phyloP scores from a whole-genome alignment of 2,797 vertebrate genomes.

The Oreochromis mossambicus region DNA sequence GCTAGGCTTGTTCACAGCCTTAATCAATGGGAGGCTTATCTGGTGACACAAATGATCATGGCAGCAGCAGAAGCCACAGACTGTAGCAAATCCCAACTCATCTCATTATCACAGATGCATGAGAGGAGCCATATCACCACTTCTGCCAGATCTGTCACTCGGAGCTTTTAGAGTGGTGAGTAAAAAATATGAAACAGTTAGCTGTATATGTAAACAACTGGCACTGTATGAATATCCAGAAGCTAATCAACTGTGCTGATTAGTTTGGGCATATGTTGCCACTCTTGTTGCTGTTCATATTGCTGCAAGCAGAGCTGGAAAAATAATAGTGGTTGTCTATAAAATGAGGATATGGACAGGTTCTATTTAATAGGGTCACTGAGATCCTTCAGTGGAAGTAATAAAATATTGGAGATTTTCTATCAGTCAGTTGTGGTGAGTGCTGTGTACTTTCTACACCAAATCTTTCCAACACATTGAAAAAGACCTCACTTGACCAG shows the following conservation, averaged over 20 bases:
- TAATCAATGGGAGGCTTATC: slow-evolving; percentile 67
- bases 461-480: not conserved
- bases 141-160: slow-evolving; percentile 50
- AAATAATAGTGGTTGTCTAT: not conserved
- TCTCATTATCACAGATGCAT: slow-evolving; percentile 63
- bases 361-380: not conserved
- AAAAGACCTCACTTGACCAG: not conserved
- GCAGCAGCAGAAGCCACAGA: slow-evolving; percentile 60
- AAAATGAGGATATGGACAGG: not conserved
- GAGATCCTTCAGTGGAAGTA: not conserved
- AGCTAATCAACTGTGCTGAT: slow-evolving; percentile 36
- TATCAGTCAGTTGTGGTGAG: not conserved
- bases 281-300: not conserved
- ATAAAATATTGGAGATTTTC: not conserved
- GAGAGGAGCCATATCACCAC: slow-evolving; percentile 45
- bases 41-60: slow-evolving; percentile 55
- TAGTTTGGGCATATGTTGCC: slow-evolving; percentile 33
- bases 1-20: slow-evolving; percentile 49
- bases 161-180: slow-evolving; percentile 16
- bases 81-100: slow-evolving; percentile 62
- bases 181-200: slow-evolving; percentile 9
- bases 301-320: not conserved
- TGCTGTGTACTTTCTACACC: not conserved
- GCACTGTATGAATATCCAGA: slow-evolving; percentile 22
- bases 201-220: slow-evolving; percentile 50